Conservation (phyloP, 2,888 invertebrate species). For the Tribolium freemani region DNA sequence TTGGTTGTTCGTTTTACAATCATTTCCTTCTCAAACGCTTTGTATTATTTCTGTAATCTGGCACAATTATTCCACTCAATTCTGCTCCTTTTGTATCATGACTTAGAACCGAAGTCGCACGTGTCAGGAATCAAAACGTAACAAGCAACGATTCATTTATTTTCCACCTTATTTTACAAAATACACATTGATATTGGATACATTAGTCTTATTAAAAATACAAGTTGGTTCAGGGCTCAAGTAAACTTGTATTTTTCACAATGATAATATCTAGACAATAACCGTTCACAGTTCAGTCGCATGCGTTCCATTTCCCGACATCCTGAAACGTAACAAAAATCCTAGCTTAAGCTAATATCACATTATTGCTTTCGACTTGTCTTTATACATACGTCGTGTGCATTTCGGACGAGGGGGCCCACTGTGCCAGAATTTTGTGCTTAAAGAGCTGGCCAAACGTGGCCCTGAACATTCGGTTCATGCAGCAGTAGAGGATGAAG, state of each 20-base stretch:
- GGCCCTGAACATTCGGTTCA: constrained; percentile 93
- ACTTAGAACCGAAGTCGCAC: no score
- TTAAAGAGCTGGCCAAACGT: constrained; percentile 82
- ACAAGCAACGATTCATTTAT: constrained; percentile 1
- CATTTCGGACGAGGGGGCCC: constrained; percentile 74
- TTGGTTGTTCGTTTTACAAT: no score
- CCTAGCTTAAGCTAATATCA: constrained; percentile 16
- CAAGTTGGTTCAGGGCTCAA: constrained; percentile 28
- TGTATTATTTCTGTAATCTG: no score
- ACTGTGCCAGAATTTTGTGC: constrained; percentile 74
- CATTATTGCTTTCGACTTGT: constrained; percentile 7
- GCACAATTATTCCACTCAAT: no score
- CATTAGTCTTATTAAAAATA: constrained; percentile 10
- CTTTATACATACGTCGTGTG: constrained; percentile 76
- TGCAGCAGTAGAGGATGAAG: constrained; percentile 93
- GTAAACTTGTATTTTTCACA: constrained; percentile 26
- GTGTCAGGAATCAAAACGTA: background rate
- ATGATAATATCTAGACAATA: constrained; percentile 4
- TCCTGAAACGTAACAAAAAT: constrained; percentile 46
- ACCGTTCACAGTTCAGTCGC: constrained; percentile 45
- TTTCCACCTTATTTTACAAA: background rate
- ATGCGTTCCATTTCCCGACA: constrained; percentile 45
- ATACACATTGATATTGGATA: background rate
- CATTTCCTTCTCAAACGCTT: no score
- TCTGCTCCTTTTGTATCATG: no score